These are phyloP conservation scores for Phenganax marumi DNA, from an alignment of 92 coral and sea anemone genomes.

Conservation along the genomic window DNA sequence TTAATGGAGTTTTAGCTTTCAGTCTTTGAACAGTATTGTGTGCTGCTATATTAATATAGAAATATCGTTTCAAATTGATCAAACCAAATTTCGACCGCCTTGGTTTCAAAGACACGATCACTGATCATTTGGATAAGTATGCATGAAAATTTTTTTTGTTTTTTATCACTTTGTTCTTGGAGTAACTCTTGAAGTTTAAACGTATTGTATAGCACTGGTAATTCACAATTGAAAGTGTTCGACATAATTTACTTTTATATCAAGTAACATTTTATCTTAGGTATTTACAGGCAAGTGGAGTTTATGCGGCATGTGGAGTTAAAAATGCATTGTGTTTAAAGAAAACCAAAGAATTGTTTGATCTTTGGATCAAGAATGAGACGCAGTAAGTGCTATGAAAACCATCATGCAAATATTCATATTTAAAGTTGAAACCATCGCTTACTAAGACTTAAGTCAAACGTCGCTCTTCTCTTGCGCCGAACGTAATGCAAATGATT, in stretches of 20 bases:
- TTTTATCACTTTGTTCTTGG: neutral
- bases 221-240: too few species aligned
- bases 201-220: too few species aligned
- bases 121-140: slow-evolving; percentile 44
- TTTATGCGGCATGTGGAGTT: slow-evolving; percentile 31
- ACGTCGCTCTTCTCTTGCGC: too few species aligned
- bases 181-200: neutral
- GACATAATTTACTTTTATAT: too few species aligned
- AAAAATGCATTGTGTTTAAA: slow-evolving; percentile 33
- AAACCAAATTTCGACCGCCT: slow-evolving; percentile 27
- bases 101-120: slow-evolving; percentile 40
- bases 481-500: too few species aligned
- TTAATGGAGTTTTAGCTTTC: neutral
- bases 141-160: neutral
- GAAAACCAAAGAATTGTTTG: slow-evolving; percentile 37
- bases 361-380: slow-evolving; percentile 41
- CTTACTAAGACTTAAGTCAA: too few species aligned
- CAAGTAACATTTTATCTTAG: neutral
- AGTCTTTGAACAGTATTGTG: neutral
- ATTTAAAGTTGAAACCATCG: too few species aligned
- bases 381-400: slow-evolving; percentile 1
- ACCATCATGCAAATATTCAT: neutral
- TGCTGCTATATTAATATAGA: neutral
- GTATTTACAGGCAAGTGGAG: slow-evolving; percentile 15
- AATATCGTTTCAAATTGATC: slow-evolving; percentile 24